Conservation (phyloP, 1,140 invertebrate genomes). For the Onthophagus taurus region DNA sequence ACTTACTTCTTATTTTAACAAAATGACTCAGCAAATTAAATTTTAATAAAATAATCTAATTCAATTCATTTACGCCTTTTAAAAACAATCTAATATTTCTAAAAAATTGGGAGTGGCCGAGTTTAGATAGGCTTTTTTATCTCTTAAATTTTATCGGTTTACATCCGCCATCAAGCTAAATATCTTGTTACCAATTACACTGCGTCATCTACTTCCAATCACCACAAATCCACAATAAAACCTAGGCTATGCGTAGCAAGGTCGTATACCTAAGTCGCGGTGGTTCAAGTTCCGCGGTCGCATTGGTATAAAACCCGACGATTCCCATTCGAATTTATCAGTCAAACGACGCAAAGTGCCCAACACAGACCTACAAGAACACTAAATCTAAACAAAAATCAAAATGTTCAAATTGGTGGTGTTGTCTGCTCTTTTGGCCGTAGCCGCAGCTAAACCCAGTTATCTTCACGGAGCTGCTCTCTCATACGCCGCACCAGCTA, state of each 20-base stretch:
- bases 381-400: too few relatives aligned
- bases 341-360: constrained; percentile 1
- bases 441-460: constrained; percentile 37
- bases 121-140: too few relatives aligned
- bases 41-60: too few relatives aligned
- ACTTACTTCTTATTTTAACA: too few relatives aligned
- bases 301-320: constrained; percentile 6
- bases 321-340: constrained; percentile 3
- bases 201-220: too few relatives aligned
- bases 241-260: constrained; percentile 8
- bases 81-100: too few relatives aligned
- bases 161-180: too few relatives aligned
- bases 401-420: constrained; percentile 46
- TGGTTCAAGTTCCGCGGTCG: constrained; percentile 8
- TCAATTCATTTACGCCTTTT: too few relatives aligned
- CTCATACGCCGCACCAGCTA: constrained; percentile 16
- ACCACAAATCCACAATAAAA: constrained; percentile 7
- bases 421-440: constrained; percentile 43
- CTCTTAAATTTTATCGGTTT: too few relatives aligned
- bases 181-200: too few relatives aligned
- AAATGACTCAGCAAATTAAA: too few relatives aligned
- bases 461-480: constrained; percentile 26
- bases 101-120: too few relatives aligned
- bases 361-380: constrained; percentile 45
- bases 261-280: constrained; percentile 5